Base-by-base conservation (phyloP, 2,888 invertebrate species). In the Sarcophaga subvicina region DNA sequence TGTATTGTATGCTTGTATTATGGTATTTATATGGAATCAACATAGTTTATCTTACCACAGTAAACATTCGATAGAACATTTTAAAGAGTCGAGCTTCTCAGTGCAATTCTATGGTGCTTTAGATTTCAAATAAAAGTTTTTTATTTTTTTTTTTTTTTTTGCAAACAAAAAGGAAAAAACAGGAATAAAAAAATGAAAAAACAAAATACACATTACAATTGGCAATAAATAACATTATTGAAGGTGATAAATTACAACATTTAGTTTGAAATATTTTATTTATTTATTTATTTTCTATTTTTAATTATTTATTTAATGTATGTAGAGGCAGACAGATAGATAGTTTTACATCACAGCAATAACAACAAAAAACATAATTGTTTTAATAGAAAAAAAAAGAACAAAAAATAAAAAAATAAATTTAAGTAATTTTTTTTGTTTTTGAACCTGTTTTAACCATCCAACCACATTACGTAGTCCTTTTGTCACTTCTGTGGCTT, bases 401-500 rank as follows among this genome's bases (percentile, higher is more conserved):
- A 60, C 22, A 22, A 47, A 66, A 66, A 73, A 76, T 20, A 64
- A 85, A n/a, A 71, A 73, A 69, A 54, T 54, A 10, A 54, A 5
- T 66, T 72, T 70, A n/a, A 69, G 49, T 59, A 80, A 59, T 60
- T 67, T 66, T 70, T 47, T 72, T 62, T 71, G 73, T 60, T 72
- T 88, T 88, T 89, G 88, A 91, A 93, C 97, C 96, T 97, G 97
- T 95, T 97, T 97, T 76, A 97, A 95, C 97, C 97, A 97, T 94
- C 96, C 96, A 89, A 96, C 96, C 91, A 96, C 96, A 90, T 96
- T 96, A 89, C 96, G 95, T 90, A 97, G 96, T 91, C 96, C 95
- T 90, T 95, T 96, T 17, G 96, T 95, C 66, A 91, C 92, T 91
- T 90, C 92, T 86, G 90, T 90, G 89, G 91, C 90, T 90, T 94